phyloP scores from a whole-genome alignment of 2,113 vertebrate genomes.

The Pipra filicauda region DNA sequence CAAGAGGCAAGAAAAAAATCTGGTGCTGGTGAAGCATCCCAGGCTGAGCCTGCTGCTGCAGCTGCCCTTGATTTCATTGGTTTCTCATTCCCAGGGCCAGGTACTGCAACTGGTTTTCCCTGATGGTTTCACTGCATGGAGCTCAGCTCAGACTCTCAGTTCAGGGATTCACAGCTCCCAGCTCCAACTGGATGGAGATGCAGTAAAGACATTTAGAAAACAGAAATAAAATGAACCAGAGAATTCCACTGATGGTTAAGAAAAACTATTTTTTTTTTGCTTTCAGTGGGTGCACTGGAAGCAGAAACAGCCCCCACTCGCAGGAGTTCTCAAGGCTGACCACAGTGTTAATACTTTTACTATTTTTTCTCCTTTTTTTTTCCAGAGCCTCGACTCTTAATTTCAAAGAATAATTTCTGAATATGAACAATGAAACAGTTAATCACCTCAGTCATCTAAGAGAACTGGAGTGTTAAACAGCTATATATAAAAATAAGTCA shows the following conservation, averaged over 20 bases:
- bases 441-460: not conserved
- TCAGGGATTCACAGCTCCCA: not conserved
- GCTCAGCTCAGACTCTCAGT: not conserved
- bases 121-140: not conserved
- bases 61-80: not conserved
- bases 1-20: not conserved
- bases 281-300: not conserved
- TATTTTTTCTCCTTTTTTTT: not conserved
- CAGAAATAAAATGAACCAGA: not conserved
- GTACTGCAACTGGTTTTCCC: not conserved
- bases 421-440: not conserved
- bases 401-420: not conserved
- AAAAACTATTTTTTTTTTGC: not conserved
- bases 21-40: not conserved
- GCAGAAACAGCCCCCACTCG: not conserved
- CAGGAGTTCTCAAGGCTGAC: not conserved
- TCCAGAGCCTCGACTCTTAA: not conserved
- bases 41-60: not conserved
- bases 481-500: not conserved
- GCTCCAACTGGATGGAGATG: not conserved
- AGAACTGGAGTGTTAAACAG: not conserved
- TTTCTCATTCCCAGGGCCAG: not conserved
- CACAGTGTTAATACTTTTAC: not conserved
- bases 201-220: not conserved
- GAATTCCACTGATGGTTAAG: not conserved